These are phyloP conservation scores for Elymnias hypermnestra DNA, from an alignment of 1,140 invertebrate genomes.

Conservation along the genomic window DNA sequence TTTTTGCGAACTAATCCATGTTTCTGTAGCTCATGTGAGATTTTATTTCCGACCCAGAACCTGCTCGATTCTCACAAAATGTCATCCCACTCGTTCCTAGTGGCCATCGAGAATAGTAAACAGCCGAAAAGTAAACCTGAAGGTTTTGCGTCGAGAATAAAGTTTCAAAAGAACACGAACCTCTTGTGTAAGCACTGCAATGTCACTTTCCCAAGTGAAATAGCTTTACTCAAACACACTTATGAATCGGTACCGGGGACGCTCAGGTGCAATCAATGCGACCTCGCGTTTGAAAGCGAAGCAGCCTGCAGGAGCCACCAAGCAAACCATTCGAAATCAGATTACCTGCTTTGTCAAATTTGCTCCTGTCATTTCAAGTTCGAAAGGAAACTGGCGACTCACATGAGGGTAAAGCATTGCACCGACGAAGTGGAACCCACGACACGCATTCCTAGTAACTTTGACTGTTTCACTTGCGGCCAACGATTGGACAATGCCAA, in stretches of 20 bases:
- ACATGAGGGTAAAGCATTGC: background rate
- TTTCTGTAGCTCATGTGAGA: conserved; percentile 37
- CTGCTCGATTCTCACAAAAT: conserved; percentile 41
- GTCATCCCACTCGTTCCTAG: conserved; percentile 36
- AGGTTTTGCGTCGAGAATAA: background rate
- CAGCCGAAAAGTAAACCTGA: conserved; percentile 28
- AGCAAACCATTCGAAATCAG: background rate
- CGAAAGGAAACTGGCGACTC: background rate
- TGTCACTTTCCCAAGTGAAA: conserved; percentile 25
- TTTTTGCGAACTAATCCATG: conserved; percentile 23
- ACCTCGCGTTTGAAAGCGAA: conserved; percentile 1
- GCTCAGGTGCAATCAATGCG: conserved; percentile 4
- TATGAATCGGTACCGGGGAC: conserved; percentile 31
- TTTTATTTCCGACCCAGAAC: conserved; percentile 40
- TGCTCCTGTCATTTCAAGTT: conserved; percentile 2
- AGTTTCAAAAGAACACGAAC: background rate
- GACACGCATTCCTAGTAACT: background rate
- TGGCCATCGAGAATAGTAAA: conserved; percentile 27
- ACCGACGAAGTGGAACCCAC: background rate
- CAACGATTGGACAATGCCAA: background rate
- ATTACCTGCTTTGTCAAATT: background rate
- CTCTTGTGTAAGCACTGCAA: conserved; percentile 38
- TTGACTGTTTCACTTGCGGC: background rate
- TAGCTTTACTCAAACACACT: conserved; percentile 33
- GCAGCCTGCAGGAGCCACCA: background rate